Percentiles rank a stretch among this genome's conserved stretches.
These are phyloP conservation scores for Tonatia bakeri DNA, from an alignment of 2,113 vertebrate genomes.

Conservation along the genomic window DNA sequence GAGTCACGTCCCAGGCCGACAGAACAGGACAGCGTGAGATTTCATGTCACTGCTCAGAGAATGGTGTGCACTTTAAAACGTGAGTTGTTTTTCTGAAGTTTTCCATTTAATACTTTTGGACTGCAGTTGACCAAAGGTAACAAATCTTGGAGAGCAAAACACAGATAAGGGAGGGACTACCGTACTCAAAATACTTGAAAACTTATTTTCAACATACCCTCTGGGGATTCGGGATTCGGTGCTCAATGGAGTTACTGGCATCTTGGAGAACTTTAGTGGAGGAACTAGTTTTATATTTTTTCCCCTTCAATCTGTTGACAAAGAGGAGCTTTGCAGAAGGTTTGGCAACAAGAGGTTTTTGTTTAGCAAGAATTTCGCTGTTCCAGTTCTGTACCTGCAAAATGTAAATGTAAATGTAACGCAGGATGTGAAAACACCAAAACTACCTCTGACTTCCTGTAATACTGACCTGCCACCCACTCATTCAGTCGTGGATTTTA, in stretches of 20 bases:
- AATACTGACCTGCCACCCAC: neutral
- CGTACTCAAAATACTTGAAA: neutral
- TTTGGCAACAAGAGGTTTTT: constrained; percentile 89
- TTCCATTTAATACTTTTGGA: neutral
- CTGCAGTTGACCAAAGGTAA: neutral
- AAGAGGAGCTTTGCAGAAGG: constrained; percentile 95
- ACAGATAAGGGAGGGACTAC: neutral
- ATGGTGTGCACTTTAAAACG: neutral
- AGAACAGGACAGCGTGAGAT: neutral
- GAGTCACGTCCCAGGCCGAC: neutral
- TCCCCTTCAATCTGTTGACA: constrained; percentile 92
- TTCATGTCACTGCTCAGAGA: neutral
- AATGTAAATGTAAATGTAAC: constrained; percentile 47
- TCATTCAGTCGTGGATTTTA: neutral
- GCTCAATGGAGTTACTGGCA: constrained; percentile 90
- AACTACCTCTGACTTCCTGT: neutral
- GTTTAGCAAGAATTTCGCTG: constrained; percentile 92
- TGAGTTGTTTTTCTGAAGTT: neutral
- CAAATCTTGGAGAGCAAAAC: neutral
- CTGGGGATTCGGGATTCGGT: constrained; percentile 80
- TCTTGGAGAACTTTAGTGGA: constrained; percentile 92
- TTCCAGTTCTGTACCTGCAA: constrained; percentile 92
- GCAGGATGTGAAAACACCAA: neutral
- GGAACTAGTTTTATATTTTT: constrained; percentile 88
- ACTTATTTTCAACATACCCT: constrained; percentile 81